Conservation (phyloP, 2,113 vertebrate genomes). For the Origma solitaria region DNA sequence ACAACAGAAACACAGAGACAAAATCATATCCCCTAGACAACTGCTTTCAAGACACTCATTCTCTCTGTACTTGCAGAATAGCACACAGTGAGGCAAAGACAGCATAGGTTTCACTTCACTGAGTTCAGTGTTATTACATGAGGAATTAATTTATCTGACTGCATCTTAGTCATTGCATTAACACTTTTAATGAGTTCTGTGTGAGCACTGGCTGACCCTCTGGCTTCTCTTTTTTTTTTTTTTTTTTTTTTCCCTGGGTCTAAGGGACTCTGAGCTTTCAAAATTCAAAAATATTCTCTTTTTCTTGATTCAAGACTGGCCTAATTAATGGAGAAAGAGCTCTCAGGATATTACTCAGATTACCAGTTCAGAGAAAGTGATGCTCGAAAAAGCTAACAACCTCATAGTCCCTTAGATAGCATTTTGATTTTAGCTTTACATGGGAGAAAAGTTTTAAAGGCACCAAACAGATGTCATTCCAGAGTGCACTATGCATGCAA, state of each 20-base stretch:
- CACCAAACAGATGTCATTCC: neutral
- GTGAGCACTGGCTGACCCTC: neutral
- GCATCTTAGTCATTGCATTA: neutral
- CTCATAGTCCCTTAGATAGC: neutral
- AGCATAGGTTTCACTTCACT: neutral
- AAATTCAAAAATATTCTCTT: neutral
- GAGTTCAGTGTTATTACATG: neutral
- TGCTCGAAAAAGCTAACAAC: neutral
- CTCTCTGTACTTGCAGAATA: neutral
- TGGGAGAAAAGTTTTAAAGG: neutral
- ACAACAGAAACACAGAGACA: neutral
- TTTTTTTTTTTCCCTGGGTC: neutral
- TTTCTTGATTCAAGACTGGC: neutral
- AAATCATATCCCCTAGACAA: neutral
- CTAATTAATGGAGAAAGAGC: neutral
- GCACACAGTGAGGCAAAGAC: neutral
- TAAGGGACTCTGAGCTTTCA: neutral
- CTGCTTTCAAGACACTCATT: neutral
- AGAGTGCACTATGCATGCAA: neutral
- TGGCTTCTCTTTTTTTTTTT: neutral
- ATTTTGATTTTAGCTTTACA: neutral
- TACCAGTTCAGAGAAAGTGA: neutral
- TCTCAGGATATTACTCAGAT: neutral
- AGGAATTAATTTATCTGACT: slow-evolving; percentile 1
- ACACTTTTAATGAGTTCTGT: neutral